Evolutionary conservation across 2,888 invertebrate species (phyloP).

Genomic region (Eudasyphora cyanicolor): DNA sequence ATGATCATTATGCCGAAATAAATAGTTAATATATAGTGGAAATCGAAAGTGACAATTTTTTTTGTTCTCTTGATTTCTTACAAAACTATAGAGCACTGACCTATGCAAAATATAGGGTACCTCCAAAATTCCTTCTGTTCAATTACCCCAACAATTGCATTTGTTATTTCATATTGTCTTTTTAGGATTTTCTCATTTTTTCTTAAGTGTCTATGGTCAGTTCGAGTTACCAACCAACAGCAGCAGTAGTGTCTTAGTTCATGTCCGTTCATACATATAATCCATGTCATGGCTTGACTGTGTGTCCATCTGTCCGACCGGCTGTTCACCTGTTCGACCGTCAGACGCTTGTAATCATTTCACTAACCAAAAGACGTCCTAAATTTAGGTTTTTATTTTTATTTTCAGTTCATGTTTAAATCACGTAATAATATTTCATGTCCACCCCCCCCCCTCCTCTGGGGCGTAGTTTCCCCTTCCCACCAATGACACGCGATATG

Average conservation of each 20-base stretch:
- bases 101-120: no score
- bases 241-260: not conserved
- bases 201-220: not conserved
- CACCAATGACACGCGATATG: conserved; percentile 43
- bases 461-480: no score
- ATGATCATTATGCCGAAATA: no score
- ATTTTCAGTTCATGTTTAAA: not conserved
- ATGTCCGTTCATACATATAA: not conserved
- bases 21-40: no score
- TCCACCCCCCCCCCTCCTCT: not conserved
- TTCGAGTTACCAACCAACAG: not conserved
- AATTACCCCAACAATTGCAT: not conserved
- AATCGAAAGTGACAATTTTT: no score
- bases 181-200: not conserved
- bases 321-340: not conserved
- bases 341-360: not conserved
- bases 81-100: no score
- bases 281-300: not conserved
- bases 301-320: not conserved
- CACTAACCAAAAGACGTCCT: not conserved
- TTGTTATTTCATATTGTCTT: not conserved
- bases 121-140: not conserved
- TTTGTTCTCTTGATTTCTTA: not conserved
- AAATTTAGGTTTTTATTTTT: not conserved
- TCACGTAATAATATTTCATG: conserved; percentile 20